These are phyloP conservation scores for Aurelia coerulea DNA, from an alignment of 30 jellyfish, hydroid and myxozoan species.

Conservation along the genomic window DNA sequence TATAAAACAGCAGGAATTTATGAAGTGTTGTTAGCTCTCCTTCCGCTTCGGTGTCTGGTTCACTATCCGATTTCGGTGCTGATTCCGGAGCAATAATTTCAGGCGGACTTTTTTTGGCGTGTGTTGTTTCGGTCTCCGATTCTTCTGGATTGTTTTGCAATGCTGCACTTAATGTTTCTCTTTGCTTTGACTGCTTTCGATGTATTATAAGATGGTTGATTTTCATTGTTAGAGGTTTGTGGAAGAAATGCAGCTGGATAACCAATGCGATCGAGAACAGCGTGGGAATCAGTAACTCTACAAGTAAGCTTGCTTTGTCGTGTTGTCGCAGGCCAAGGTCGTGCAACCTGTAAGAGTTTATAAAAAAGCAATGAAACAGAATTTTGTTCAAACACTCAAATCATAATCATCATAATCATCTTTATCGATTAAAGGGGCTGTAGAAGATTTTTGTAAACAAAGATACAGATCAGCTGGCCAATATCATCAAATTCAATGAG, in stretches of 20 bases:
- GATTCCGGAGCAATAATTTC: constrained; percentile 30
- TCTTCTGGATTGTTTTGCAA: constrained; percentile 7
- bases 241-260: constrained; percentile 95
- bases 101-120: constrained; percentile 25
- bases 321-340: constrained; percentile 97
- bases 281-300: constrained; percentile 91
- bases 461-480: no score
- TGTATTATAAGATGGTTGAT: constrained; percentile 73
- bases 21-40: constrained; percentile 51
- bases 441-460: no score
- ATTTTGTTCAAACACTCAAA: no score
- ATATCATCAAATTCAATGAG: no score
- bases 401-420: no score
- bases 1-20: constrained; percentile 44
- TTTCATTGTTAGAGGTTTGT: constrained; percentile 90
- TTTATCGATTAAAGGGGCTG: no score
- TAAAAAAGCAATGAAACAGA: background rate
- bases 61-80: constrained; percentile 33
- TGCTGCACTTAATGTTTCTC: background rate
- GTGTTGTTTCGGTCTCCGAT: constrained; percentile 20
- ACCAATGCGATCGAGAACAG: constrained; percentile 88
- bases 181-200: constrained; percentile 53
- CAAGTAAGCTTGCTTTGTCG: constrained; percentile 82
- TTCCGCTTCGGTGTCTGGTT: constrained; percentile 42
- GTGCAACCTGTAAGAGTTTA: constrained; percentile 64